These are phyloP conservation scores for Montipora cactus DNA, from an alignment of 64 coral and sea anemone genomes.

Conservation along the genomic window DNA sequence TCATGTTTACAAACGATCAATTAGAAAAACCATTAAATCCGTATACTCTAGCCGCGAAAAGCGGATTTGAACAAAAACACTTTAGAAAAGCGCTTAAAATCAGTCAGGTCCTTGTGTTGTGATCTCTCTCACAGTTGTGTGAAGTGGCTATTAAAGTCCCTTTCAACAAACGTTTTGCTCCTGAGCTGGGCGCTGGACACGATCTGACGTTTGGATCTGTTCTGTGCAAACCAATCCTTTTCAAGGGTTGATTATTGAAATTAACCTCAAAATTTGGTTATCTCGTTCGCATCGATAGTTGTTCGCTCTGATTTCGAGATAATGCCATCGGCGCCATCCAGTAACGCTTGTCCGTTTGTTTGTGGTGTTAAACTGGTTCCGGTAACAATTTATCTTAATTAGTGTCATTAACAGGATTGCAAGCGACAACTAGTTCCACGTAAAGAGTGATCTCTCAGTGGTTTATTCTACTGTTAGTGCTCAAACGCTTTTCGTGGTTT, in stretches of 20 bases:
- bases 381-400: slow-evolving; percentile 95
- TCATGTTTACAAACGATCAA: slow-evolving; percentile 97
- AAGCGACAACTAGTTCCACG: slow-evolving; percentile 23
- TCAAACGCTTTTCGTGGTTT: background rate
- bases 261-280: slow-evolving; percentile 87
- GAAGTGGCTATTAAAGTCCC: slow-evolving; percentile 39
- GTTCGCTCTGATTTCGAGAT: slow-evolving; percentile 92
- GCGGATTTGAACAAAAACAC: slow-evolving; percentile 61
- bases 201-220: slow-evolving; percentile 18
- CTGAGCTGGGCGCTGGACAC: background rate
- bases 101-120: background rate
- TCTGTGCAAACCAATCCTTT: slow-evolving; percentile 32
- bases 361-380: slow-evolving; percentile 69
- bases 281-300: slow-evolving; percentile 79
- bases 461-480: slow-evolving; percentile 4
- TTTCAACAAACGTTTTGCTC: slow-evolving; percentile 17
- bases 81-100: slow-evolving; percentile 29
- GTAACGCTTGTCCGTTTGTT: slow-evolving; percentile 57
- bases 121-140: background rate
- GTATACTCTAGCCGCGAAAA: slow-evolving; percentile 50
- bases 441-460: slow-evolving; percentile 38
- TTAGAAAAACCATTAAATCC: slow-evolving; percentile 59
- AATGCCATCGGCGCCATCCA: slow-evolving; percentile 85
- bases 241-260: slow-evolving; percentile 29
- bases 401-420: slow-evolving; percentile 79